Evolutionary conservation across 2,888 invertebrate genomes (phyloP).

Genomic region (Megaustenia siamemsis): DNA sequence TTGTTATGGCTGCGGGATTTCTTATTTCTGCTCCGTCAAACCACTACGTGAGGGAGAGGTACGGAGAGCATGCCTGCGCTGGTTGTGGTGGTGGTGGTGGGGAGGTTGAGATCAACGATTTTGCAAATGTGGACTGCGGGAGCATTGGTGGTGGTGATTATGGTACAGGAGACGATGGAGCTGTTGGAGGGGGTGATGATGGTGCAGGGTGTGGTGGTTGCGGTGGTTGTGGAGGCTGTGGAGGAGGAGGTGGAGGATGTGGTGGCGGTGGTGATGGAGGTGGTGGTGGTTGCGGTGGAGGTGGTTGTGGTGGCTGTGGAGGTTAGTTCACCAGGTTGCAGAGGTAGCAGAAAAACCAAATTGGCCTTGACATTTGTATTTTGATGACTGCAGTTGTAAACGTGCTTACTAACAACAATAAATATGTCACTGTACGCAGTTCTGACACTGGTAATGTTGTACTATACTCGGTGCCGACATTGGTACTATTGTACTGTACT

Average conservation of each 20-base stretch:
- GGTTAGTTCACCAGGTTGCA: slow-evolving; percentile 1
- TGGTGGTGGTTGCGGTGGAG: slow-evolving; percentile 50
- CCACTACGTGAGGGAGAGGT: slow-evolving; percentile 63
- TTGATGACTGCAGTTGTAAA: background rate
- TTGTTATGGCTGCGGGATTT: slow-evolving; percentile 81
- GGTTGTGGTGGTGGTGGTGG: slow-evolving; percentile 64
- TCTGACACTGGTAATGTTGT: background rate
- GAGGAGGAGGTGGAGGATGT: slow-evolving; percentile 52
- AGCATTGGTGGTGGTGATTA: slow-evolving; percentile 49
- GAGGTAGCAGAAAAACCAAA: background rate
- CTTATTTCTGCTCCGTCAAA: slow-evolving; percentile 78
- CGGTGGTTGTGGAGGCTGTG: slow-evolving; percentile 53
- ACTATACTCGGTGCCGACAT: background rate
- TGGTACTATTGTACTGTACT: slow-evolving; percentile 1
- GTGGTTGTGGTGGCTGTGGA: slow-evolving; percentile 55
- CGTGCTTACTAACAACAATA: background rate
- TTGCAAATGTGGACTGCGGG: slow-evolving; percentile 49
- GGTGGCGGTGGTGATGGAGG: slow-evolving; percentile 54
- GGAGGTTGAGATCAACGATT: slow-evolving; percentile 46
- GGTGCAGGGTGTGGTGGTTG: slow-evolving; percentile 55
- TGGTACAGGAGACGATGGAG: slow-evolving; percentile 48
- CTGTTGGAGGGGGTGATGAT: slow-evolving; percentile 52
- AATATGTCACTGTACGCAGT: background rate
- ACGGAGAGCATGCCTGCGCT: slow-evolving; percentile 68
- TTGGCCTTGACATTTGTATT: background rate